These are phyloP conservation scores for Microctonus brassicae DNA, from an alignment of 2,888 invertebrate genomes.

Conservation along the genomic window DNA sequence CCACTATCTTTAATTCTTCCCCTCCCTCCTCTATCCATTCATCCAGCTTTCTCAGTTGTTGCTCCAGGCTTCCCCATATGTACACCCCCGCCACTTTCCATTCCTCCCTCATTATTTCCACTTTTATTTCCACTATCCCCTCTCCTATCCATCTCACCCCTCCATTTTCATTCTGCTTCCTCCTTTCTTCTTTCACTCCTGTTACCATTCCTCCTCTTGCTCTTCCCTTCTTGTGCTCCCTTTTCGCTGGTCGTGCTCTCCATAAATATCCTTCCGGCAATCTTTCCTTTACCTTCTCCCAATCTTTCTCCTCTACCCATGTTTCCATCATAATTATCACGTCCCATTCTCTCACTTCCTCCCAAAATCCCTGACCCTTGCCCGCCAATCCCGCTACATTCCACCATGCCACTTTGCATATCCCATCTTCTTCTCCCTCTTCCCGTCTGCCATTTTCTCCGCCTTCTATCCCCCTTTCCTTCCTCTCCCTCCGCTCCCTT, in stretches of 20 bases:
- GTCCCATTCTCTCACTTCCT: background rate
- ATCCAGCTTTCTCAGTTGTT: too few relatives aligned
- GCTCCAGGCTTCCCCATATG: too few relatives aligned
- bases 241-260: slow-evolving; percentile 12
- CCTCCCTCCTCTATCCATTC: too few relatives aligned
- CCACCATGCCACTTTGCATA: slow-evolving; percentile 17
- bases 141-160: too few relatives aligned
- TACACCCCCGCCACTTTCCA: too few relatives aligned
- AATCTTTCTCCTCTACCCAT: slow-evolving; percentile 30
- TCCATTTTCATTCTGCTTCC: too few relatives aligned
- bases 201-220: slow-evolving; percentile 30
- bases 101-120: too few relatives aligned
- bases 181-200: slow-evolving; percentile 17
- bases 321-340: slow-evolving; percentile 25
- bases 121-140: too few relatives aligned
- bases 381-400: slow-evolving; percentile 16
- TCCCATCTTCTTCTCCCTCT: background rate
- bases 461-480: background rate
- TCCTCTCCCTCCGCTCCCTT: background rate
- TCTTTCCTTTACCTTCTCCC: background rate
- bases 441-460: slow-evolving; percentile 45
- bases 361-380: slow-evolving; percentile 10
- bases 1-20: too few relatives aligned
- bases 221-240: slow-evolving; percentile 20
- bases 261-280: slow-evolving; percentile 29